Evolutionary conservation across 2,797 vertebrate genomes (phyloP), one percentile per base, ranked within the genome.

Genomic region (Numenius phaeopus): DNA sequence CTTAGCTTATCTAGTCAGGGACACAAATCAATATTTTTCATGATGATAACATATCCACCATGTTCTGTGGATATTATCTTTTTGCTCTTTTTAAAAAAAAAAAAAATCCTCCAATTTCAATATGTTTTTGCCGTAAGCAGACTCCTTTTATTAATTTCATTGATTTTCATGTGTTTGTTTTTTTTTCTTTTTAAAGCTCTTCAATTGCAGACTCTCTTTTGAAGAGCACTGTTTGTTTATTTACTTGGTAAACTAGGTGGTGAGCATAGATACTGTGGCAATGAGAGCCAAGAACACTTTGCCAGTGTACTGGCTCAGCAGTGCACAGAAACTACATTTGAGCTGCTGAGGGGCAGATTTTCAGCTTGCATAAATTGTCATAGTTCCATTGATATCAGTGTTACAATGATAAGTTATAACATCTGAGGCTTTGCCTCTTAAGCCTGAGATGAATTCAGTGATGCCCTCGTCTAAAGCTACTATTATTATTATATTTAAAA

Each of bases 121-220:
- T 29, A 47, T 20, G 21, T 8, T 90, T 95, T 94, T 85, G 59
- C 84, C 79, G 14, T 65, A 85, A 95, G 87, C 54, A 88, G 72
- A 32, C 20, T 81, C 2, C 8, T 85, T 81, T 96, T 92, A 89
- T 96, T 94, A 94, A 91, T 94, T 88, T 87, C 44, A 94, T 95
- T 83, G 87, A 89, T 93, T 90, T 94, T 95, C n/a, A 16, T 50
- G 23, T 59, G 26, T 0, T 5, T 40, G 7, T 9, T 55, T 70
- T 80, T 71, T 78, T 44, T 9, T 32, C 47, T 71, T 83, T 79
- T 81, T 17, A 19, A 89, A 87, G 30, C 14, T 87, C 15, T 77
- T 91, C 80, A 91, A 22, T 57, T 76, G 57, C 13, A 80, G 59
- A 59, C 44, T 80, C 17, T 67, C 34, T 76, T 94, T 71, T 69